Conservation (phyloP, 2,113 vertebrate species). For the Macaca mulatta region DNA sequence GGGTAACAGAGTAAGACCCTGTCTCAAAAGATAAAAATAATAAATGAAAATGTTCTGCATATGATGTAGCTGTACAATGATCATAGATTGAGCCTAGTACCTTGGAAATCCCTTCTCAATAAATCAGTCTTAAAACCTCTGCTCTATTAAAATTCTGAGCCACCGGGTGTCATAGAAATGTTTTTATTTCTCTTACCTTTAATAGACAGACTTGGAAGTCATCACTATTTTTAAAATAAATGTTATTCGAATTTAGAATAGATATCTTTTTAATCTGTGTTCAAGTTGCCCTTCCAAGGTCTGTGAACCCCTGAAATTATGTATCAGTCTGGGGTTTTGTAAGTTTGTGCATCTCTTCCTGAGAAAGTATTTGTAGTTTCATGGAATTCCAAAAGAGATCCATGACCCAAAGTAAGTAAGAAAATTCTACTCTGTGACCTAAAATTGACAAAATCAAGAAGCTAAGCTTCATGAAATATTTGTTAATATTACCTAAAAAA, state of each 20-base stretch:
- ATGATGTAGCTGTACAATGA: neutral
- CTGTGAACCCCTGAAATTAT: neutral
- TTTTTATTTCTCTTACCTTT: conserved; percentile 15
- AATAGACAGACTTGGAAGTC: neutral
- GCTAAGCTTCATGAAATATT: conserved; percentile 29
- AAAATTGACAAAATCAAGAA: conserved; percentile 12
- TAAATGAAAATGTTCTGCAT: neutral
- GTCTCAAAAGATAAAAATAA: too few species aligned
- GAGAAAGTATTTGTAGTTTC: neutral
- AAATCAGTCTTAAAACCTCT: neutral
- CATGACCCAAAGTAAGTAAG: neutral
- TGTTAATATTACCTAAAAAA: conserved; percentile 1
- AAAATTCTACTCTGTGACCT: conserved; percentile 22
- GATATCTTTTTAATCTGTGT: neutral
- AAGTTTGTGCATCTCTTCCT: neutral
- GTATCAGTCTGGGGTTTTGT: neutral
- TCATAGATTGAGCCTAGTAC: neutral
- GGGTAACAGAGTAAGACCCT: too few species aligned
- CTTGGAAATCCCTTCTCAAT: neutral
- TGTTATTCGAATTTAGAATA: neutral
- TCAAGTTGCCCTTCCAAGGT: neutral
- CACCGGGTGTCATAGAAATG: neutral
- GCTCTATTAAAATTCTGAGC: neutral
- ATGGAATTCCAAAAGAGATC: neutral
- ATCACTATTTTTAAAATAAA: neutral